phyloP scores from a whole-genome alignment of 2,113 vertebrate species.

The Leptodactylus fuscus region DNA sequence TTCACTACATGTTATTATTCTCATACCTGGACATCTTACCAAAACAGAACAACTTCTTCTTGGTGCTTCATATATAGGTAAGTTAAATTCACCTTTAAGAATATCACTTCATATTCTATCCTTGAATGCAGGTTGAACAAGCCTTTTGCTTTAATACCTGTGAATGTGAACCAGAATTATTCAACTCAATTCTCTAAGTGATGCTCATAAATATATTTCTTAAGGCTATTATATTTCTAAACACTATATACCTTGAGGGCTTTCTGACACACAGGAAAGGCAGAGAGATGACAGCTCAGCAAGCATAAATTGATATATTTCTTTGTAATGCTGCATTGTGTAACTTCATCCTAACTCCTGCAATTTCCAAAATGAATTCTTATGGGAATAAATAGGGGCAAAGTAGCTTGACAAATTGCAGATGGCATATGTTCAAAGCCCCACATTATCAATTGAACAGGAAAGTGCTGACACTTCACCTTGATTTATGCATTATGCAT shows the following conservation, averaged over 20 bases:
- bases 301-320: constrained; percentile 48
- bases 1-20: background rate
- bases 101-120: background rate
- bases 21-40: background rate
- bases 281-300: constrained; percentile 44
- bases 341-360: constrained; percentile 36
- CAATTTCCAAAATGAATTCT: constrained; percentile 47
- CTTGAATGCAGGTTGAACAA: constrained; percentile 5
- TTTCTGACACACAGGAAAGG: constrained; percentile 48
- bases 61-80: background rate
- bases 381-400: constrained; percentile 18
- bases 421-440: constrained; percentile 27
- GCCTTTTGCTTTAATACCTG: constrained; percentile 27
- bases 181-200: constrained; percentile 51
- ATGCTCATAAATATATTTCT: constrained; percentile 57
- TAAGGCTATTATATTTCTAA: constrained; percentile 58
- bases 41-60: background rate
- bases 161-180: constrained; percentile 32
- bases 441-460: constrained; percentile 23
- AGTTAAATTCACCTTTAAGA: constrained; percentile 3
- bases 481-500: constrained; percentile 13
- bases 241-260: constrained; percentile 49
- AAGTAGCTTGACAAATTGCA: constrained; percentile 37
- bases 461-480: constrained; percentile 31
- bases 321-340: constrained; percentile 49